Base-by-base conservation (phyloP, 2,797 vertebrate genomes). In the Mareca penelope region DNA sequence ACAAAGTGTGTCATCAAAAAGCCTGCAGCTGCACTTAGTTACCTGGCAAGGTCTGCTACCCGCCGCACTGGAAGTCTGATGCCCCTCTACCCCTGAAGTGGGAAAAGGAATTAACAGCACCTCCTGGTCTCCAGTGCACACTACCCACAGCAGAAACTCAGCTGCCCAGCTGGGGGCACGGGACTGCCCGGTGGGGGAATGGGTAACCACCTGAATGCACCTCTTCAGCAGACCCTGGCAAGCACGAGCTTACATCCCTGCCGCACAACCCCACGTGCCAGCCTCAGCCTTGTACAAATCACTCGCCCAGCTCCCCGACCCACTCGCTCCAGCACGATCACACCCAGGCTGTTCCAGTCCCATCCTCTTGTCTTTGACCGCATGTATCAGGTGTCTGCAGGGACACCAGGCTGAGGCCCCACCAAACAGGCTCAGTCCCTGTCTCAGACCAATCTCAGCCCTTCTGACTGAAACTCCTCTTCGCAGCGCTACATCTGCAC, bases 371-470 rank as follows among this genome's bases (percentile, higher is more conserved):
- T 5, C 69, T 53, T 53, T 61, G 29, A 1, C 64, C 9, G 24
- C 1, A 0, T 0, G 1, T 18, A 28, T 11, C 4, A n/a, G 59
- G 46, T 4, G 1, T 35, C 21, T 18, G 40, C 65, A 42, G 44
- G 29, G 65, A 24, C 6, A 5, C 12, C 35, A 31, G 28, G 12
- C 50, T 63, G 12, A 16, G 60, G 33, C 19, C 42, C 46, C 18
- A 16, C 16, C 57, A 12, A 50, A 50, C 24, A 13, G 33, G 13
- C 9, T 52, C 1, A 1, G 9, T 46, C 8, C 52, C 33, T 1
- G 1, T 5, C 33, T 28, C 0, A 1, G 50, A 15, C 22, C 59
- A 69, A 64, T 7, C 50, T 24, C 24, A 10, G 8, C 19, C 15
- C 67, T 63, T 48, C 60, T 19, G 31, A 1, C 9, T 2, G 55